Evolutionary conservation across 2,113 vertebrate species (phyloP), one percentile per base, ranked within the genome.

Genomic region (Loxodonta africana): DNA sequence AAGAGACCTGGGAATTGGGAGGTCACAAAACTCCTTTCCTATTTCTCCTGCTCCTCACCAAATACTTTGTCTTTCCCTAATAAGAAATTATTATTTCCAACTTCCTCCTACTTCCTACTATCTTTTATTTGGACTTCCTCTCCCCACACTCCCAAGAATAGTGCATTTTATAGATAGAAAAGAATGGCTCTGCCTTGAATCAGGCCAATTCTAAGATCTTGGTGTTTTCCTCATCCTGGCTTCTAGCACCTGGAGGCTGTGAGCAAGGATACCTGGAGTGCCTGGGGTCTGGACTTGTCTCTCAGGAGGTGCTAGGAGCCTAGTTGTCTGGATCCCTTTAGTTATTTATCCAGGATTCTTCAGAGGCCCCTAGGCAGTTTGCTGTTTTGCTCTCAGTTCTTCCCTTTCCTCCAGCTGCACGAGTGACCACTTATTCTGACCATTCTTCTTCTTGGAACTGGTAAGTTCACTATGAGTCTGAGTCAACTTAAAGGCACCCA

Each of bases 51-150:
- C 33, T 95, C 1, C 2, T 9, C 41, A 91, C 41, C 33, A 69
- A 90, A 62, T 88, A 93, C 67, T 93, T 88, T 95, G 17, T 44
- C 88, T 91, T 85, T 89, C n/a, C 28, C 14, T 76, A 51, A 88
- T 82, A n/a, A 71, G 46, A 85, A 90, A 69, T 73, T 46, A 67
- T 92, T 89, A 69, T 81, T 94, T 93, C 85, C 26, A 80, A 7
- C 37, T 96, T 76, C 46, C 57, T 91, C 44, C 67, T 88, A 23
- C 18, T 81, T 74, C 48, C 63, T 63, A 3, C 60, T 0, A 11
- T 84, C 63, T 93, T 73, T 80, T 51, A 76, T 88, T 74, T 91
- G 71, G 46, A 37, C 53, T 51, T 2, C 8, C 6, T 10, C 48
- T 20, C 53, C 4, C 21, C 88, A 46, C 48, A 33, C 46, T 85